phyloP scores from a whole-genome alignment of 2,888 invertebrate genomes.

The Latrodectus hesperus region DNA sequence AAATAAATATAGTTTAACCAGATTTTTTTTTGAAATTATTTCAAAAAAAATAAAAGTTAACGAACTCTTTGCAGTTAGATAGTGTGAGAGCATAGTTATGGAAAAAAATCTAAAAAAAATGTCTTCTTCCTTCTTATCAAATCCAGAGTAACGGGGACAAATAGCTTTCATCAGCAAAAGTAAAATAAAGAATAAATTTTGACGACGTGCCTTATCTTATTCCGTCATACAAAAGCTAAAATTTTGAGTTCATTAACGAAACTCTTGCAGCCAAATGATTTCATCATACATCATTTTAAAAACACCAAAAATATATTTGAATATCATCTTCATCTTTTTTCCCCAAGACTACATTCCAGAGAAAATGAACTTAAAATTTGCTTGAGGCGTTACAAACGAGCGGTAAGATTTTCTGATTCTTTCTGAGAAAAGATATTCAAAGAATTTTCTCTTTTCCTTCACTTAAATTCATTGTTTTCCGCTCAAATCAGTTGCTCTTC shows the following conservation, averaged over 20 bases:
- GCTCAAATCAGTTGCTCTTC: too few relatives aligned
- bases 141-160: slow-evolving; percentile 13
- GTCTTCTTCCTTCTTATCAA: slow-evolving; percentile 14
- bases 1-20: too few relatives aligned
- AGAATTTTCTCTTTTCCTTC: too few relatives aligned
- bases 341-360: too few relatives aligned
- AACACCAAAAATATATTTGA: slow-evolving; percentile 49
- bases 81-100: too few relatives aligned
- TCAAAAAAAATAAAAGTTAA: too few relatives aligned
- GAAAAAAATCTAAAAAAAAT: too few relatives aligned
- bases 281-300: slow-evolving; percentile 53
- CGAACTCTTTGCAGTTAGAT: too few relatives aligned
- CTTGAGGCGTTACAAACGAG: slow-evolving; percentile 10
- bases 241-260: slow-evolving; percentile 49
- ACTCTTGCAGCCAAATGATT: slow-evolving; percentile 34
- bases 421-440: too few relatives aligned
- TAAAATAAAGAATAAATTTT: slow-evolving; percentile 6
- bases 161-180: slow-evolving; percentile 15
- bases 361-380: not conserved
- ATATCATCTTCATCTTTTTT: not conserved
- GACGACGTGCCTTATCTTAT: slow-evolving; percentile 44
- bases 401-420: not conserved
- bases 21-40: too few relatives aligned
- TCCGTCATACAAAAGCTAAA: slow-evolving; percentile 38
- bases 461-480: too few relatives aligned